A percentile compares a stretch with the other conserved stretches of the same genome.
phyloP scores from a whole-genome alignment of 2,797 vertebrate genomes.

The Carcharodon carcharias region DNA sequence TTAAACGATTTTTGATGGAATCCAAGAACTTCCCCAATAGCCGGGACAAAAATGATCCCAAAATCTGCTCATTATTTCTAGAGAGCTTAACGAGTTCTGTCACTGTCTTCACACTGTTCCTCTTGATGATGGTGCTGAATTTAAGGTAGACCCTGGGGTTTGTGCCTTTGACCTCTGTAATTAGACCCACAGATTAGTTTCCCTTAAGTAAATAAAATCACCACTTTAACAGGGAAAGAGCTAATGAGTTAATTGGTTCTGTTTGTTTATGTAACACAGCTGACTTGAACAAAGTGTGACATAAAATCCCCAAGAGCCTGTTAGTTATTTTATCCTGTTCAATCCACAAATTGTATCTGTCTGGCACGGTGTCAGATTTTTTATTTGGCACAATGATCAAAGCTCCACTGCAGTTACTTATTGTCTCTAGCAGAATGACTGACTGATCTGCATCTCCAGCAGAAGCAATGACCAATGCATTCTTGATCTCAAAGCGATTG shows the following conservation, averaged over 20 bases:
- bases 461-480: neutral
- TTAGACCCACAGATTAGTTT: neutral
- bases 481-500: neutral
- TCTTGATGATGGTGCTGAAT: neutral
- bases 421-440: neutral
- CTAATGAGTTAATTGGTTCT: neutral
- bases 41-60: neutral
- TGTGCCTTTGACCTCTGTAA: conserved; percentile 3
- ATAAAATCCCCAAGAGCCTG: conserved; percentile 8
- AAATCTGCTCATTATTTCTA: neutral
- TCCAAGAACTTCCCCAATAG: neutral
- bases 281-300: neutral
- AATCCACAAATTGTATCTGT: conserved; percentile 7
- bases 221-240: neutral
- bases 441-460: neutral
- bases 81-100: neutral
- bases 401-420: neutral
- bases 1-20: neutral
- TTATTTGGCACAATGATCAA: neutral
- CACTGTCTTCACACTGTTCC: neutral
- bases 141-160: neutral
- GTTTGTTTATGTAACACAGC: neutral
- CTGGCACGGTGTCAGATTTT: neutral
- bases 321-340: neutral
- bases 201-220: neutral